Base-by-base conservation (phyloP, 1,140 invertebrate species). In the Notospermus geniculatus region DNA sequence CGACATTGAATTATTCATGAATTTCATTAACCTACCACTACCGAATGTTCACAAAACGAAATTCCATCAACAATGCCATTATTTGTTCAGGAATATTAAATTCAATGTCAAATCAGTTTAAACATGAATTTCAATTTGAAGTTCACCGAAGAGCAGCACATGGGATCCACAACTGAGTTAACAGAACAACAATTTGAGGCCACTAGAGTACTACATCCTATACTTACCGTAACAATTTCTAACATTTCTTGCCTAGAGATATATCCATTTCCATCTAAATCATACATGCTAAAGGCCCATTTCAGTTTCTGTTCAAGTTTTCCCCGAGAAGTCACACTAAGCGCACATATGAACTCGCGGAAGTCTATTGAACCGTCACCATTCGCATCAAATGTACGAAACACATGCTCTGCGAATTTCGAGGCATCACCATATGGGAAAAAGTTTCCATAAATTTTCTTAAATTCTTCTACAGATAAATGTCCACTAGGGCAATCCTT, bases 401-500 rank as follows among this genome's bases (percentile, higher is more conserved):
- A 98, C 64, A 98, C 95, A 81, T 98, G 95, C 82, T 97, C 95
- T 74, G 95, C 94, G 87, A 98, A 98, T 89, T 97, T 97, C 70
- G 94, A 97, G 46, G 95, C 94, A 81, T 98, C 95, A n/a, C 95
- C 95, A 75, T 98, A 97, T 22, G 95, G 95, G 78, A 98, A 98
- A 83, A 98, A 98, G 81, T 97, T 97, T 67, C 93, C 94, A 65
- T 98, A 98, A 74, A 98, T 97, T 85, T 97, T 97, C 82, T 98
- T 97, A 78, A 98, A 98, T 80, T 98, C 95, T 72, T 97, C 94
- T 43, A 97, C 93, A 57, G 92, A 94, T 54, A 98, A 84, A 80
- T 97, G 91, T 45, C 95, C 95, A 76, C 90, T 95, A 2, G 95
- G 95, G 81, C 95, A 98, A 81, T 98, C 95, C 81, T 98, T 98